A percentile compares a stretch with the other conserved stretches of the same genome.
Evolutionary conservation across 1,140 invertebrate genomes (phyloP).

Genomic region (Drosophila sechellia): DNA sequence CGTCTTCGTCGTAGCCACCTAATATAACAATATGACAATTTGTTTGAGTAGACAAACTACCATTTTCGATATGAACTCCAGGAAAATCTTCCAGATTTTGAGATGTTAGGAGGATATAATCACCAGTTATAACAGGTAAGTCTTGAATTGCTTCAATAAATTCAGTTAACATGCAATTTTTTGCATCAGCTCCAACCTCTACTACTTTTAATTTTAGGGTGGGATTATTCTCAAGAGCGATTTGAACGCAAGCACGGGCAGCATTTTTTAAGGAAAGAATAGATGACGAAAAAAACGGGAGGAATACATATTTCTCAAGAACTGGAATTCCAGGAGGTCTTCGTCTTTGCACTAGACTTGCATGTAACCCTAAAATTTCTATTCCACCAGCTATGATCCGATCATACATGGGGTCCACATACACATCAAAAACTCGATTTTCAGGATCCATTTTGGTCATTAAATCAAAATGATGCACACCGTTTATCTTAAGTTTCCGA

Average conservation of each 20-base stretch:
- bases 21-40: constrained; percentile 87
- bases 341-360: constrained; percentile 90
- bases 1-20: constrained; percentile 68
- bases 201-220: constrained; percentile 89
- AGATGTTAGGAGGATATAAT: constrained; percentile 85
- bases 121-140: constrained; percentile 86
- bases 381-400: constrained; percentile 90
- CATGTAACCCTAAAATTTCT: constrained; percentile 92
- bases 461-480: constrained; percentile 87
- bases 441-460: constrained; percentile 76
- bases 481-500: constrained; percentile 91
- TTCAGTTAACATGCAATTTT: constrained; percentile 85
- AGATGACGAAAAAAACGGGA: constrained; percentile 87
- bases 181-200: constrained; percentile 84
- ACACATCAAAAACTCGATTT: constrained; percentile 82
- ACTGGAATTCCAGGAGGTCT: constrained; percentile 88
- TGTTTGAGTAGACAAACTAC: constrained; percentile 86
- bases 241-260: constrained; percentile 86
- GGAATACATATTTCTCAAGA: constrained; percentile 90
- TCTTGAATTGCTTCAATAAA: constrained; percentile 87
- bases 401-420: constrained; percentile 62
- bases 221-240: constrained; percentile 91
- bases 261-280: constrained; percentile 78
- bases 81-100: constrained; percentile 85
- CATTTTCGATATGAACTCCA: constrained; percentile 87